A percentile compares a stretch with the other conserved stretches of the same genome.
Conservation (phyloP, 2,888 invertebrate species). For the Lochmaea capreae region DNA sequence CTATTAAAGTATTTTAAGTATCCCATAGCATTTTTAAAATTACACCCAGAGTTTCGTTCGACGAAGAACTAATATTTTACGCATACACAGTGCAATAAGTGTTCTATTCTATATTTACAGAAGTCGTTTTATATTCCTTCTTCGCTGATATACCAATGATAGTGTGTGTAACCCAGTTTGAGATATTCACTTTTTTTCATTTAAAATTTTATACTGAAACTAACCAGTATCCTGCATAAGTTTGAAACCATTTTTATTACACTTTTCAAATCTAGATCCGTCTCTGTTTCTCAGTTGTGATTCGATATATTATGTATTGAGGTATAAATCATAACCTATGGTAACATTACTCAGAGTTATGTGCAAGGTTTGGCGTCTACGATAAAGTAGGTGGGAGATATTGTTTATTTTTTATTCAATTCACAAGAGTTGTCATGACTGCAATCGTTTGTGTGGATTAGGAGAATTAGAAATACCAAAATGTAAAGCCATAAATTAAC, state of each 20-base stretch:
- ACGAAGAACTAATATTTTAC: no score
- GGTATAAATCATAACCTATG: conserved; percentile 44
- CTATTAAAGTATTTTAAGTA: no score
- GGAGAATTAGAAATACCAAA: not conserved
- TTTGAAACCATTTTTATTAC: not conserved
- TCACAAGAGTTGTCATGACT: not conserved
- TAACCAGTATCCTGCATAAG: no score
- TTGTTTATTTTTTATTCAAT: conserved; percentile 22
- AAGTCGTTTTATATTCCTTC: no score
- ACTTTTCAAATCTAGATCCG: not conserved
- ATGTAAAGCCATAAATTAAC: not conserved
- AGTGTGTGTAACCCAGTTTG: no score
- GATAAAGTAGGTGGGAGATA: conserved; percentile 31
- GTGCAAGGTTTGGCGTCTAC: conserved; percentile 40
- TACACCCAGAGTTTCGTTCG: no score
- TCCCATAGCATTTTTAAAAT: no score
- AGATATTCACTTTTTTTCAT: no score
- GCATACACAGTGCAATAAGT: no score
- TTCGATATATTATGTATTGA: conserved; percentile 27
- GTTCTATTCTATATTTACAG: no score
- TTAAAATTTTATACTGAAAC: no score
- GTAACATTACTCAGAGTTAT: conserved; percentile 35
- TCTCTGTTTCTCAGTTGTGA: not conserved
- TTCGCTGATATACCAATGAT: no score
- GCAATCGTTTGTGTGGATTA: not conserved